Evolutionary conservation across 2,888 invertebrate genomes (phyloP), one percentile per base, ranked within the genome.

Genomic region (Disparrhopalites patrizii): DNA sequence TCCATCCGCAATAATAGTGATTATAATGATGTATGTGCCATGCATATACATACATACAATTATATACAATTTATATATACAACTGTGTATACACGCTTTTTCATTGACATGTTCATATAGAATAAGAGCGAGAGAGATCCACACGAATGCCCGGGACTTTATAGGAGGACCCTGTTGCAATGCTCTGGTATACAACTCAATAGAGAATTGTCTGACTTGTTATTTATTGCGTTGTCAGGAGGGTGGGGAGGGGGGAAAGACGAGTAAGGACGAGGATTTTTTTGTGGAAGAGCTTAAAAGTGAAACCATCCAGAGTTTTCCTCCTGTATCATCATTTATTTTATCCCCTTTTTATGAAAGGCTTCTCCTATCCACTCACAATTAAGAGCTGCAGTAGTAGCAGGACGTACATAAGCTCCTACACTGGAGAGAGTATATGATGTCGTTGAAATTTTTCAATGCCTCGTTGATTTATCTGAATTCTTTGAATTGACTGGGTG

Each of bases 201-300:
- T 61, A 61, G n/a, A n/a, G 61, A 61, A 61, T 61, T 61, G 61
- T 61, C 61, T 31, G 25, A 25, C 52, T n/a, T n/a, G 51, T 52
- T 61, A 61, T 61, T 61, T 61, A 61, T 61, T 51, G 27, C 61
- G 51, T 61, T 61, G 61, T 61, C 61, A 61, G 52, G 36, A 33
- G 52, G 23, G 50, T 51, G 38, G 50, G 43, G 47, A 43, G 38
- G 56, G 27, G n/a, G n/a, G n/a, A n/a, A n/a, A n/a, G n/a, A n/a
- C n/a, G n/a, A n/a, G n/a, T n/a, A n/a, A n/a, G n/a, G n/a, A n/a
- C n/a, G n/a, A n/a, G n/a, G n/a, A n/a, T n/a, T n/a, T n/a, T n/a
- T 38, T 56, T 56, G 13, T 18, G 38, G 58, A n/a, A n/a, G n/a
- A 56, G 54, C 56, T 56, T 56, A 31, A 18, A 25, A 20, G 10